phyloP scores from a whole-genome alignment of 2,113 vertebrate species.

The Acanthochromis polyacanthus region DNA sequence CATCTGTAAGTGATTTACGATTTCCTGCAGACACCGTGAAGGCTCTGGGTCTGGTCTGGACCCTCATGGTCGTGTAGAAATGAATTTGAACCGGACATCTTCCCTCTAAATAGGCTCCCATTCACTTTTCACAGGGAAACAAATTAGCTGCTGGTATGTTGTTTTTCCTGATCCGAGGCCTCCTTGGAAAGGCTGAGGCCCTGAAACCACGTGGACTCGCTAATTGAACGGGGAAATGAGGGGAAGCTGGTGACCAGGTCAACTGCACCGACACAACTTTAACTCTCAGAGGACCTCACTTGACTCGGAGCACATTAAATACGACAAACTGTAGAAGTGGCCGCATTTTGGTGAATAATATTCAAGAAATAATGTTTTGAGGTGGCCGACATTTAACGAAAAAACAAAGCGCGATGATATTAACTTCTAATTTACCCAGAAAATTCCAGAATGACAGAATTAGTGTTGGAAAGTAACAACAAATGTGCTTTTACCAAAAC shows the following conservation, averaged over 20 bases:
- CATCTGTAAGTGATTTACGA: constrained; percentile 33
- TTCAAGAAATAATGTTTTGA: neutral
- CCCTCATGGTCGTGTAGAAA: constrained; percentile 22
- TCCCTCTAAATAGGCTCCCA: constrained; percentile 15
- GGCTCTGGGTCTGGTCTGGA: constrained; percentile 6
- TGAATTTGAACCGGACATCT: constrained; percentile 33
- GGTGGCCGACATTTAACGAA: neutral
- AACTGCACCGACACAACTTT: neutral
- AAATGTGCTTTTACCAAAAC: too few species aligned
- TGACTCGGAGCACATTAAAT: neutral
- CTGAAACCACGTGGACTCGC: constrained; percentile 28
- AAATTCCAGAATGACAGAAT: too few species aligned
- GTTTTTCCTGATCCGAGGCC: constrained; percentile 41
- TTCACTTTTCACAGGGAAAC: constrained; percentile 57
- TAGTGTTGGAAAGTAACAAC: too few species aligned
- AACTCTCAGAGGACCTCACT: neutral
- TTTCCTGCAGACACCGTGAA: constrained; percentile 13
- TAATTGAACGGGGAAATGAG: constrained; percentile 47
- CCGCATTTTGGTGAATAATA: neutral
- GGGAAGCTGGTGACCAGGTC: constrained; percentile 34
- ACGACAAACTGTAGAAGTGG: neutral
- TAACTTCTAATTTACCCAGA: neutral
- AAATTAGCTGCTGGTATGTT: constrained; percentile 65
- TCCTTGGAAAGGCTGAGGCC: constrained; percentile 17
- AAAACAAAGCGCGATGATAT: neutral